These are phyloP conservation scores for Eptesicus fuscus DNA, from an alignment of 2,113 vertebrate species.

Conservation along the genomic window DNA sequence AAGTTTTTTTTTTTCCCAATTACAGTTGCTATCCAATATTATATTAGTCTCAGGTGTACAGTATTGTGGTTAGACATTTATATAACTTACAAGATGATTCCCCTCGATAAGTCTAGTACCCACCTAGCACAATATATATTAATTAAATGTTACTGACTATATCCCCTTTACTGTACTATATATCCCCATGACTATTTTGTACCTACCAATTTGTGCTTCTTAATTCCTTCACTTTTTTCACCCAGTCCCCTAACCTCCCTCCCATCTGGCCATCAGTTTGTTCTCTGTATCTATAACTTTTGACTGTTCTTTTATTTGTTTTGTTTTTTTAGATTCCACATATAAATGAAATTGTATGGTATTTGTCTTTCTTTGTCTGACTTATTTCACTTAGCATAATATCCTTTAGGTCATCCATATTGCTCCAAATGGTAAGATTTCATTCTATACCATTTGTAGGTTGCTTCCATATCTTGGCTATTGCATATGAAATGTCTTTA, in stretches of 20 bases:
- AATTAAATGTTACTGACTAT: background rate
- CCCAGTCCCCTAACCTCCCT: background rate
- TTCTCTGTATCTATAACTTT: background rate
- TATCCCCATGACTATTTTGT: background rate
- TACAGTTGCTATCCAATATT: background rate
- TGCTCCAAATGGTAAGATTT: background rate
- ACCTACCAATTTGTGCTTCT: background rate
- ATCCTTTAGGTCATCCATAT: background rate
- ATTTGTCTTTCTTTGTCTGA: background rate
- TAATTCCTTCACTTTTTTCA: background rate
- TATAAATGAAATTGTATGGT: background rate
- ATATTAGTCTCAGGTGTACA: background rate
- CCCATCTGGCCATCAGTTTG: background rate
- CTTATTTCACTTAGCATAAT: background rate
- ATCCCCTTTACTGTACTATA: background rate
- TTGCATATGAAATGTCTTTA: background rate
- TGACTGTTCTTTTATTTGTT: background rate
- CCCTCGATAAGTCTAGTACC: background rate
- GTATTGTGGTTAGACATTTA: background rate
- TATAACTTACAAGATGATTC: background rate
- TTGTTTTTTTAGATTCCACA: background rate
- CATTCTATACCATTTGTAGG: background rate
- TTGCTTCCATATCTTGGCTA: background rate
- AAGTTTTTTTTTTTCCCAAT: background rate
- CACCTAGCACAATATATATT: background rate